These are phyloP conservation scores for Sebastes minor DNA, from an alignment of 2,797 vertebrate genomes.

Conservation along the genomic window DNA sequence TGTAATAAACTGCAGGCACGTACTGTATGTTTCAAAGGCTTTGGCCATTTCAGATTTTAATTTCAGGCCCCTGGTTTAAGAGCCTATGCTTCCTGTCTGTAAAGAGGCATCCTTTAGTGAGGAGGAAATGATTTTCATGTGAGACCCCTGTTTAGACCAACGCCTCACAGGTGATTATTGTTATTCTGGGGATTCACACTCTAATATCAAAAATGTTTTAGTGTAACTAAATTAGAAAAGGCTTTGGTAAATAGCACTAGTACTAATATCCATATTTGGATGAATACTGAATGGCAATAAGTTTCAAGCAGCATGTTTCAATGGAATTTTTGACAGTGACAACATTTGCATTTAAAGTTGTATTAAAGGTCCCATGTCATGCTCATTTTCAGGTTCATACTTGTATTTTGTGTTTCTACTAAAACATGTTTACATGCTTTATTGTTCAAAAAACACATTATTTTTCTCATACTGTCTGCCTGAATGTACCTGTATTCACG, in stretches of 20 bases:
- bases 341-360: not conserved
- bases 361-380: not conserved
- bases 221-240: not conserved
- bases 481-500: too few species aligned
- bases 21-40: not conserved
- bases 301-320: not conserved
- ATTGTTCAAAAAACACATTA: too few species aligned
- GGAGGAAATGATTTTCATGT: not conserved
- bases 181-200: not conserved
- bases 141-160: not conserved
- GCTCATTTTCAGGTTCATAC: too few species aligned
- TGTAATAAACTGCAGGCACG: slow-evolving; percentile 18
- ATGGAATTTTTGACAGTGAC: not conserved
- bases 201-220: not conserved
- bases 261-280: not conserved
- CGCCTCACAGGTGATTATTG: not conserved
- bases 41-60: not conserved
- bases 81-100: not conserved
- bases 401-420: too few species aligned
- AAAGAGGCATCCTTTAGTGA: not conserved
- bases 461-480: too few species aligned
- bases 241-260: not conserved
- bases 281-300: not conserved
- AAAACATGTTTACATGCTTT: too few species aligned
- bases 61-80: not conserved